Base-by-base conservation (phyloP, 2,113 vertebrate genomes). In the human (Homo sapiens) region DNA sequence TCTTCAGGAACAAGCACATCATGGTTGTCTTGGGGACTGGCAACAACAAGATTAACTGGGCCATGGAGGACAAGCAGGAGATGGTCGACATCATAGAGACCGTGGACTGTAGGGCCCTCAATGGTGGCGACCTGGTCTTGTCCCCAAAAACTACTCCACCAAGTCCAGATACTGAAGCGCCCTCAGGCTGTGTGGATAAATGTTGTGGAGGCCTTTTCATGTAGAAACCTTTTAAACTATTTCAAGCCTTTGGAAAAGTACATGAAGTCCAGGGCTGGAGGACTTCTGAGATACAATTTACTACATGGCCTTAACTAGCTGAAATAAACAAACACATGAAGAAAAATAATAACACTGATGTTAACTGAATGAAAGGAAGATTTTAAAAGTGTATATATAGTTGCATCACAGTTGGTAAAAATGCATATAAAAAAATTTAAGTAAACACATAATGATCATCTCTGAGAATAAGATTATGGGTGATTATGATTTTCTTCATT, bases 1-100 rank as follows among this genome's bases (percentile, higher is more conserved):
- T 50, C 94, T 83, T 59, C 98, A 99, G 99, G 98, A 99, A 99
- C 98, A 99, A 99, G 95, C 99, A 99, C 98, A 99, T 99, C 98
- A 99, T 99, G 99, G 99, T 99, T 96, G 99, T 99, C 98, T 98
- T 99, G 98, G 99, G 99, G 17, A 99, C 99, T 0, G 99, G 99
- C 78, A 99, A 99, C 98, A 99, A 99, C 97, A 99, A 99, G 98
- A 99, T 99, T 97, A 99, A 99, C 98, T 99, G 99, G 99, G 99
- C 99, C 13, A 99, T 99, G 99, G 99, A 99, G 98, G 99, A 99
- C 98, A 99, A 99, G 95, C 99, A 99, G 98, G 99, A 99, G 98
- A 99, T 99, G 99, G 99, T 99, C 83, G 99, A 99, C 98, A 99
- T 99, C 98, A 99, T 99, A 88, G 99, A 99, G 98, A 99, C 99